Evolutionary conservation across 1,140 invertebrate genomes (phyloP), one percentile per base, ranked within the genome.

Genomic region (Sesamia nonagrioides): DNA sequence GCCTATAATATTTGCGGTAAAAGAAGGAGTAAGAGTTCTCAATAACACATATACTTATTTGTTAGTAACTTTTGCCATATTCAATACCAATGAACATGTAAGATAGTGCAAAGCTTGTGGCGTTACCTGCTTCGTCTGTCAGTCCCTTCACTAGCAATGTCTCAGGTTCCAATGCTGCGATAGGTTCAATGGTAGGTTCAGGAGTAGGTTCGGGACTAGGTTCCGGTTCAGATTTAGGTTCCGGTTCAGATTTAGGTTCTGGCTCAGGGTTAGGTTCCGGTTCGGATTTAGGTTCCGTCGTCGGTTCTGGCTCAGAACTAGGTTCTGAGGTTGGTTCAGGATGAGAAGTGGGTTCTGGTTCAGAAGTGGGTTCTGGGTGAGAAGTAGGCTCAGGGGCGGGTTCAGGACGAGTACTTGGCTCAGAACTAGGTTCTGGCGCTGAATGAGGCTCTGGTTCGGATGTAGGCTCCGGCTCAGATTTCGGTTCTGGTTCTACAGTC

Each of bases 401-500:
- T 79, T 79, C 81, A 7, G 85, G 69, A 8, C 91, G 87, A 7
- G 89, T 91, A 91, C 95, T 91, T 50, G 92, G 86, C 78, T 79
- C 81, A n/a, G 92, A 88, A 78, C 91, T 92, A 17, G 95, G 91
- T 85, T 95, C 92, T 6, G 94, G 82, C 78, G 68, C 82, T 7
- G 54, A 58, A 18, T 6, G 4, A 56, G 92, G 87, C 84, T 93
- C 89, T 0, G 95, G 92, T 84, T 95, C 91, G 6, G 93, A 88
- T 81, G 92, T 92, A 3, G 95, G 92, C 83, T 95, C 92, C n/a
- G 95, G 95, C 84, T 96, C 95, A 0, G 96, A 92, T 61, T 95
- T 91, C 0, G 95, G 92, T 61, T 95, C 93, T 0, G 95, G 93
- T 78, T 95, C 91, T 2, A 92, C 84, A 84, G 93, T 89, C 7